Conservation (phyloP, 2,797 vertebrate species). For the Anisognathus igniventris region DNA sequence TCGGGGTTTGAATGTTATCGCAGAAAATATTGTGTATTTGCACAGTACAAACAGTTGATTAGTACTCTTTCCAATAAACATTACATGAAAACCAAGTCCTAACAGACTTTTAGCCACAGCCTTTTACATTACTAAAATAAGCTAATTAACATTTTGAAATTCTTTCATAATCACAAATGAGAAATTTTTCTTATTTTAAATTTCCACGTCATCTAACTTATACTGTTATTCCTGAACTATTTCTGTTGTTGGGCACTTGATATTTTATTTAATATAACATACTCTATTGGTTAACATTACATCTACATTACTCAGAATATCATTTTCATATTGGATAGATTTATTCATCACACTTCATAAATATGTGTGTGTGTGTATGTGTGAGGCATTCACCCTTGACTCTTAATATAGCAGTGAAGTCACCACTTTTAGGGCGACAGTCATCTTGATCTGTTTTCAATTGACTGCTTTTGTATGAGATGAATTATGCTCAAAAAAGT, state of each 20-base stretch:
- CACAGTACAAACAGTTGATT: neutral
- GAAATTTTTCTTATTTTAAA: neutral
- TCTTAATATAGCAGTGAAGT: neutral
- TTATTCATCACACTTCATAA: neutral
- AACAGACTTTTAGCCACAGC: neutral
- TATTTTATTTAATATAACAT: neutral
- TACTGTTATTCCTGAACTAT: neutral
- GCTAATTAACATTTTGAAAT: neutral
- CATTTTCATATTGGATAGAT: neutral
- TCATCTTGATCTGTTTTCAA: neutral
- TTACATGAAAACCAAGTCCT: neutral
- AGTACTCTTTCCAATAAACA: neutral
- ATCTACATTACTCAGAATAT: neutral
- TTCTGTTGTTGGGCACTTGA: neutral
- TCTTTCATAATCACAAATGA: neutral
- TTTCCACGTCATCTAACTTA: neutral
- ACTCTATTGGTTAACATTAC: neutral
- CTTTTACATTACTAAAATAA: neutral
- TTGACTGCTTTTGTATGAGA: neutral
- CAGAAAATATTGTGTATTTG: neutral
- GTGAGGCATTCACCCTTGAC: neutral
- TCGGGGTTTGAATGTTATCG: neutral
- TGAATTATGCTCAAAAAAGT: neutral
- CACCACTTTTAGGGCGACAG: neutral
- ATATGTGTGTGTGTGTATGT: neutral